Base-by-base conservation (phyloP, 2,113 vertebrate species). In the Herpailurus yagouaroundi region DNA sequence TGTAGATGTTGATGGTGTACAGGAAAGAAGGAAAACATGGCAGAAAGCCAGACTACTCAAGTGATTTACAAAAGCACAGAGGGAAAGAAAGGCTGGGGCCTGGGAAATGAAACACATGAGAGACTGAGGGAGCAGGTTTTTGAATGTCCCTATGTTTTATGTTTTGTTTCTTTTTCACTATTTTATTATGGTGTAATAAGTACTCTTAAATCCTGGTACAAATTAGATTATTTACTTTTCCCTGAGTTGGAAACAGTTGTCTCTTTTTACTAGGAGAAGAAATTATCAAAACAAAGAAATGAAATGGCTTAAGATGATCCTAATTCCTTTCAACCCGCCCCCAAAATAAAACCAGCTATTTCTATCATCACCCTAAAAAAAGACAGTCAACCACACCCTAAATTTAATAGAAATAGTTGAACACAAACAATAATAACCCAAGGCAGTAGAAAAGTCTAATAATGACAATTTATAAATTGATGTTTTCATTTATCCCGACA, bases 91-190 rank as follows among this genome's bases (percentile, higher is more conserved):
- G 87, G 50, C 64, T n/a, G 86, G 89, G 85, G 80, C 68, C 0
- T 85, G 83, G 89, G 86, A 98, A 98, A 97, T 94, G 94, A 97
- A 98, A 98, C 68, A 97, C 45, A 89, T 89, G 27, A 66, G 41
- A 97, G 94, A 94, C 71, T 0, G 50, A 94, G 74, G 52, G 0
- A 45, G 48, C n/a, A 81, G 1, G 31, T 92, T 84, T 85, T 63
- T 52, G 68, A 94, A 86, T 27, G 52, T 33, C 92, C 77, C 90
- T 66, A 25, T 74, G 14, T 77, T 98, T 97, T 94, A 97, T 84
- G 83, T 33, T 31, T 94, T 88, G 64, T 91, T 98, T 97, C 48
- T 91, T 33, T 96, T 98, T 97, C 45, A 85, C 41, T 86, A 29
- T 76, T 55, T 92, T 38, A 52, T 79, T 64, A 80, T 86, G 93